phyloP scores from a whole-genome alignment of 2,113 vertebrate species.

The Diadophis punctatus region DNA sequence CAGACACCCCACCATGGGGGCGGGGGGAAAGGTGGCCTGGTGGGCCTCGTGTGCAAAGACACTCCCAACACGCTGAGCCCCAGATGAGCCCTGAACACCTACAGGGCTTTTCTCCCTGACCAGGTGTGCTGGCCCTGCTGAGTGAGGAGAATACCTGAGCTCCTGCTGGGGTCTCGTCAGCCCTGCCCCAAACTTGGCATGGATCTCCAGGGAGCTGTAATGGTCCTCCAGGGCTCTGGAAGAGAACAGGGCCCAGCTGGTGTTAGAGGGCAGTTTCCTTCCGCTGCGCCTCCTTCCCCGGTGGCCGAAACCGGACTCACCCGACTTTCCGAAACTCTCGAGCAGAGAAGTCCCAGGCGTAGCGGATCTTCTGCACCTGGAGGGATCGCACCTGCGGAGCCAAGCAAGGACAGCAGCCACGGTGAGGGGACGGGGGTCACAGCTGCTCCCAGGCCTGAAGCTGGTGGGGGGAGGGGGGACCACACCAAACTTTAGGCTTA shows the following conservation, averaged over 20 bases:
- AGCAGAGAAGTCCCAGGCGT: slow-evolving; percentile 70
- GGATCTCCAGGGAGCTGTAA: slow-evolving; percentile 68
- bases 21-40: neutral
- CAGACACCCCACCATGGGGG: neutral
- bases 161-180: slow-evolving; percentile 66
- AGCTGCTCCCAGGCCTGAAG: no score
- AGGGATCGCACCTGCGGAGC: slow-evolving; percentile 70
- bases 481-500: neutral
- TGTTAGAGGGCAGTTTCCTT: neutral
- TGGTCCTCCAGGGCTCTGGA: slow-evolving; percentile 72
- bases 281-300: fast-evolving
- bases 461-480: fast-evolving
- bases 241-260: slow-evolving; percentile 24
- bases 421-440: neutral
- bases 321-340: slow-evolving; percentile 71
- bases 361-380: slow-evolving; percentile 74
- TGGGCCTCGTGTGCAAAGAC: neutral
- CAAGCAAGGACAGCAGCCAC: slow-evolving; percentile 12
- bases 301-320: slow-evolving; percentile 60
- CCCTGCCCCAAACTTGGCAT: slow-evolving; percentile 70
- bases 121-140: neutral
- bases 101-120: neutral
- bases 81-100: neutral
- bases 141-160: slow-evolving; percentile 60
- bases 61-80: neutral